Evolutionary conservation across 2,888 invertebrate genomes (phyloP).

Genomic region (Cerceris rybyensis): DNA sequence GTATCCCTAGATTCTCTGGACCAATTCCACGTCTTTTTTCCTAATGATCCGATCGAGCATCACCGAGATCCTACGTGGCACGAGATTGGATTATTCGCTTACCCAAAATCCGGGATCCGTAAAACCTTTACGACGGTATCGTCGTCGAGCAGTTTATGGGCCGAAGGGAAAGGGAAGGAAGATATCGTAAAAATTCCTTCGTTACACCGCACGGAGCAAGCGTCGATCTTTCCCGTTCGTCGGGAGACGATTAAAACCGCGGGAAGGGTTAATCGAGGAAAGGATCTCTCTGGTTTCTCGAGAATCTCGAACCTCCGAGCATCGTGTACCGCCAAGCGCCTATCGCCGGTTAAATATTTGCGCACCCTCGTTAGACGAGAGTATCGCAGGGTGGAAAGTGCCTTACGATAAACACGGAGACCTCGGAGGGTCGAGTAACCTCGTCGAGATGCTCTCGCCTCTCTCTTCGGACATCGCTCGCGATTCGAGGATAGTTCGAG

Average conservation of each 20-base stretch:
- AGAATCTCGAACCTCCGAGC: background rate
- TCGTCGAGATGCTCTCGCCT: too few species aligned
- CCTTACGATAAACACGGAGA: too few species aligned
- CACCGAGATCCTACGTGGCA: conserved; percentile 6
- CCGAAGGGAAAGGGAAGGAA: background rate
- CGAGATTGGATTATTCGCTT: conserved; percentile 26
- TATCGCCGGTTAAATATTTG: too few species aligned
- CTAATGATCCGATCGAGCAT: background rate
- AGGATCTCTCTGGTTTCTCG: background rate
- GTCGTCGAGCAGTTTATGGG: background rate
- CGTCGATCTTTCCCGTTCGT: background rate
- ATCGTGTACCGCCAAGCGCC: too few species aligned
- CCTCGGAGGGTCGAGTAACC: too few species aligned
- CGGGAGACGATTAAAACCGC: background rate
- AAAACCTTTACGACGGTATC: conserved; percentile 18
- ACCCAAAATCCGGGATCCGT: conserved; percentile 17
- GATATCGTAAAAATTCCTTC: background rate
- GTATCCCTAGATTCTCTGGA: background rate
- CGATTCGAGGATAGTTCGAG: too few species aligned
- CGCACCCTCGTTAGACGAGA: background rate
- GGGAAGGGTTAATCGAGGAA: background rate
- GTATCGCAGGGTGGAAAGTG: background rate
- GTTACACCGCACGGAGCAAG: background rate
- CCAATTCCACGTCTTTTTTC: background rate
- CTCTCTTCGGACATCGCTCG: too few species aligned